These are phyloP conservation scores for Arvicanthis niloticus DNA, from an alignment of 2,113 vertebrate genomes.

Conservation along the genomic window DNA sequence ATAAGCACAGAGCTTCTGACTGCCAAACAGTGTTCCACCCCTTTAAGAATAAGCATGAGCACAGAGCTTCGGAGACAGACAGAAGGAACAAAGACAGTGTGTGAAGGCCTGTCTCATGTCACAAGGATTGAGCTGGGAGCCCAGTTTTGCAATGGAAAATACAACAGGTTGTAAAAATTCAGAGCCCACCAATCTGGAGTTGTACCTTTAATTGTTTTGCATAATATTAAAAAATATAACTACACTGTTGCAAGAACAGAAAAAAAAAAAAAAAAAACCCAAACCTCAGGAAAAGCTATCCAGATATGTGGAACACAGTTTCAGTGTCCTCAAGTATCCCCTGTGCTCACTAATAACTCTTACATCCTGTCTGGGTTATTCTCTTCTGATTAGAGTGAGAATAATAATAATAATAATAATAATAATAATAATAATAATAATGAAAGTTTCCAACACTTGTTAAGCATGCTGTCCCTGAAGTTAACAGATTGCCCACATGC, in stretches of 20 bases:
- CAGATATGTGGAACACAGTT: not conserved
- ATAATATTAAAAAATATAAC: not conserved
- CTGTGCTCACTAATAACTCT: not conserved
- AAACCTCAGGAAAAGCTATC: not conserved
- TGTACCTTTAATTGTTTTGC: slow-evolving; percentile 1
- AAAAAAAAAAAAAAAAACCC: not conserved
- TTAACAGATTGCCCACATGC: slow-evolving; percentile 23
- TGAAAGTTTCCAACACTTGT: not conserved
- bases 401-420: not conserved
- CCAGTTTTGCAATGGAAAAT: not conserved
- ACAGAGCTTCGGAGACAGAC: not conserved
- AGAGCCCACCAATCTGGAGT: not conserved
- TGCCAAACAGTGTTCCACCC: not conserved
- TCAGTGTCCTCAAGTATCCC: not conserved
- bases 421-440: not conserved
- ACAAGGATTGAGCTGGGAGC: not conserved
- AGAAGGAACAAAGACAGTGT: not conserved
- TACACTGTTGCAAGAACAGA: not conserved
- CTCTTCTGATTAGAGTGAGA: slow-evolving; percentile 32
- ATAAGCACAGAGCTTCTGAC: not conserved
- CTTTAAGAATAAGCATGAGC: not conserved
- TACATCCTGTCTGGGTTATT: not conserved
- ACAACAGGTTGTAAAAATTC: not conserved
- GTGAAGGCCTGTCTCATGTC: not conserved
- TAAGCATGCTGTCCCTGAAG: slow-evolving; percentile 33